Percentiles rank a stretch among this genome's conserved stretches.
Evolutionary conservation across 2,113 vertebrate genomes (phyloP).

Genomic region (Merops nubicus): DNA sequence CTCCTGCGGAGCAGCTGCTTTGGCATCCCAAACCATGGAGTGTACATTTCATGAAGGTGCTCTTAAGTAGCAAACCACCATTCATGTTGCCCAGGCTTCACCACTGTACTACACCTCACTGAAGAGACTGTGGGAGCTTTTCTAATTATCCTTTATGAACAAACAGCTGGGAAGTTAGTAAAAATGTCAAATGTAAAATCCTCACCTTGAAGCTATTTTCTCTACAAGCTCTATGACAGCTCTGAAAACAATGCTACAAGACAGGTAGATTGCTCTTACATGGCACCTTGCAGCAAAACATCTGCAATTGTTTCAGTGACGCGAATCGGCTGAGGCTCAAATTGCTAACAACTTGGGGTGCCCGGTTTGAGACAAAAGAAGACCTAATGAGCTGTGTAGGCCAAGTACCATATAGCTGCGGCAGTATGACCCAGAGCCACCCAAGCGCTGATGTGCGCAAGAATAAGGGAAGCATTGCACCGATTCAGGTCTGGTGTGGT

Average conservation of each 20-base stretch:
- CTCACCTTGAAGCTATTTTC: neutral
- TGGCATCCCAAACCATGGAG: neutral
- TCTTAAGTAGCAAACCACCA: neutral
- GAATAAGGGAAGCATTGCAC: neutral
- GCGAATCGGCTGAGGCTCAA: neutral
- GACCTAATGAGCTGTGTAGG: neutral
- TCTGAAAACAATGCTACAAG: neutral
- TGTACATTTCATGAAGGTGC: neutral
- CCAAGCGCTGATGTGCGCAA: neutral
- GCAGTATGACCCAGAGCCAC: neutral
- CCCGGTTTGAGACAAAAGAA: neutral
- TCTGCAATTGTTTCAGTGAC: neutral
- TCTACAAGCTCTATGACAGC: neutral
- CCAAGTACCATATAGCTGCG: neutral
- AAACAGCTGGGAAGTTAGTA: neutral
- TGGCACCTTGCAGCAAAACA: neutral
- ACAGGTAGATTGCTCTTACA: neutral
- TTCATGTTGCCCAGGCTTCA: neutral
- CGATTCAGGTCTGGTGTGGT: neutral
- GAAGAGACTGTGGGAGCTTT: neutral
- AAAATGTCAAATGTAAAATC: neutral
- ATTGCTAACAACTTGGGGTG: neutral
- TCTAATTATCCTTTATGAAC: neutral
- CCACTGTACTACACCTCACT: neutral
- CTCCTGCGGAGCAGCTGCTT: neutral